phyloP scores from a whole-genome alignment of 2,888 invertebrate species.

The Macaria notata region DNA sequence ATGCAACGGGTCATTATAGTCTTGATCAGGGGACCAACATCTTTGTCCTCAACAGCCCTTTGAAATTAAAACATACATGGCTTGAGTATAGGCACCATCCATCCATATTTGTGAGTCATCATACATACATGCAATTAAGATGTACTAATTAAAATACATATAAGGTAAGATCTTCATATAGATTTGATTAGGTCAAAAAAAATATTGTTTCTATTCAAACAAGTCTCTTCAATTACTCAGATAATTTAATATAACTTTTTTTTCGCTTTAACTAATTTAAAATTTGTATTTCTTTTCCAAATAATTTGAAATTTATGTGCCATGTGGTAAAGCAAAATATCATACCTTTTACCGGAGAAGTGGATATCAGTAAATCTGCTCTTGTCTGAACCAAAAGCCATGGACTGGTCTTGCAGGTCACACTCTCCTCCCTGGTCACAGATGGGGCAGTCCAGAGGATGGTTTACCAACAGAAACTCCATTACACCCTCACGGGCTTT shows the following conservation, averaged over 20 bases:
- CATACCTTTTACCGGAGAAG: slow-evolving; percentile 93
- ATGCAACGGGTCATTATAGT: slow-evolving; percentile 99
- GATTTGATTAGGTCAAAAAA: too few relatives aligned
- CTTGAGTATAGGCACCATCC: too few relatives aligned
- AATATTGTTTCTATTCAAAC: too few relatives aligned
- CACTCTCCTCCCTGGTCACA: slow-evolving; percentile 99
- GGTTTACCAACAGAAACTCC: slow-evolving; percentile 99
- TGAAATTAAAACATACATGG: background rate
- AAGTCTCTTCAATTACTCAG: too few relatives aligned
- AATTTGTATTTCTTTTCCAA: too few relatives aligned
- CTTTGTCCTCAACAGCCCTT: slow-evolving; percentile 99
- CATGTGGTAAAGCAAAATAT: background rate
- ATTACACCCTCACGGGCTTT: slow-evolving; percentile 92
- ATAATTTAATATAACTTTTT: too few relatives aligned
- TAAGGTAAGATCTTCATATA: too few relatives aligned
- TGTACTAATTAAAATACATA: too few relatives aligned
- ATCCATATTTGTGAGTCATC: too few relatives aligned
- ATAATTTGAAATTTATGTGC: too few relatives aligned
- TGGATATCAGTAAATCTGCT: slow-evolving; percentile 96
- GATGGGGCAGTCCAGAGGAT: slow-evolving; percentile 99
- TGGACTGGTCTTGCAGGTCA: slow-evolving; percentile 98
- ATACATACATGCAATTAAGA: too few relatives aligned
- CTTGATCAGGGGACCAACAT: slow-evolving; percentile 98
- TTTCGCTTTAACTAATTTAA: too few relatives aligned
- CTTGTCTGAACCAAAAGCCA: slow-evolving; percentile 98